Conservation (phyloP, 2,797 vertebrate species). For the Margarornis squamiger region DNA sequence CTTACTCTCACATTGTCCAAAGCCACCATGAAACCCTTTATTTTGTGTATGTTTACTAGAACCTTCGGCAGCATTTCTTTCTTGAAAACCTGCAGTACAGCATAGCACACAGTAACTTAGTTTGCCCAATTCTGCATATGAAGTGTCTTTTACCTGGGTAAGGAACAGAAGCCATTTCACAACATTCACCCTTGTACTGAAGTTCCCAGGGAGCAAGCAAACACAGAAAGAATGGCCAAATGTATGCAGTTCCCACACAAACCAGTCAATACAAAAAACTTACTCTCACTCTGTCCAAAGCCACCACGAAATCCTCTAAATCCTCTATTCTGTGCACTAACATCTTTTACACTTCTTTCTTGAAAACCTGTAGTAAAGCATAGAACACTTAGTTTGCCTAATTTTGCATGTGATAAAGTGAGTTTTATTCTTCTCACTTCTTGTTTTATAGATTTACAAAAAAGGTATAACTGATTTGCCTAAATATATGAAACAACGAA, state of each 20-base stretch:
- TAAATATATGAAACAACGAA: background rate
- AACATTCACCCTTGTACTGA: background rate
- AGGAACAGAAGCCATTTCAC: background rate
- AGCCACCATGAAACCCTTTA: constrained; percentile 28
- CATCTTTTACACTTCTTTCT: constrained; percentile 1
- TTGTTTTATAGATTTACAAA: background rate
- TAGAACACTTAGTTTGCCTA: background rate
- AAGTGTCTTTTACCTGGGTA: background rate
- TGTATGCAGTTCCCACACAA: background rate
- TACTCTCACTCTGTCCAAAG: constrained; percentile 38
- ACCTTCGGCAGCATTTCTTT: background rate
- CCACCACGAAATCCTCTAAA: constrained; percentile 35
- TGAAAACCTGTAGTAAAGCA: constrained; percentile 40
- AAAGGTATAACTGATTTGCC: background rate
- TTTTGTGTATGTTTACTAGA: background rate
- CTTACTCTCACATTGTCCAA: constrained; percentile 40
- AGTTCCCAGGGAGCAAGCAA: background rate
- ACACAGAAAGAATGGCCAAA: background rate
- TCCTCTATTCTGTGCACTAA: background rate
- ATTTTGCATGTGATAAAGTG: rapidly evolving
- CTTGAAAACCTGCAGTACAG: constrained; percentile 51
- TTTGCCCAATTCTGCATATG: background rate
- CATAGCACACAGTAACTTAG: background rate
- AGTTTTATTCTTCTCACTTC: background rate
- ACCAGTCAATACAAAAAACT: background rate